Evolutionary conservation across 2,113 vertebrate species (phyloP), one percentile per base, ranked within the genome.

Genomic region (Limanda limanda): DNA sequence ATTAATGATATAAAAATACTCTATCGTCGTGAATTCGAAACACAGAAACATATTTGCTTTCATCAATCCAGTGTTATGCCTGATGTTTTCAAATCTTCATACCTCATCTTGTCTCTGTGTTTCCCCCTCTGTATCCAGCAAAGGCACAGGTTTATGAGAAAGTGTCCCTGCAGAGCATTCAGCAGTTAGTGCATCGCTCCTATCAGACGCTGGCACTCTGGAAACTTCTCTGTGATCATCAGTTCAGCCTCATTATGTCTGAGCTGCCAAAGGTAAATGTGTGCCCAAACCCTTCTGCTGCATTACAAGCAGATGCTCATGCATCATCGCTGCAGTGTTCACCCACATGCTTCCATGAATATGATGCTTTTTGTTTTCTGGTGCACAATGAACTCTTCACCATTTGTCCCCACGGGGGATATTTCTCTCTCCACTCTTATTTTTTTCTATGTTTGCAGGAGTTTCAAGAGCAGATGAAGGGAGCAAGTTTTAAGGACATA

Each of bases 221-320:
- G 98, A 99, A 98, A 69, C 93, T 99, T 54, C 95, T 99, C 1
- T 98, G 97, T 87, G 97, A 99, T 72, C 97, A 99, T 85, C 97
- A 98, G 10, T 97, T 99, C 85, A 95, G 94, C 89, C 90, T 96
- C 86, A 96, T 99, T 86, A 95, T 98, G 42, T 94, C 96, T 37
- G 97, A 98, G 73, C 95, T 99, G 85, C 97, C 96, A 55, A 98
- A 98, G 97, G 98, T 99, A 90, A 68, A 54, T 51, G 23, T 10
- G 45, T 35, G 35, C 61, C 27, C 47, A 61, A 51, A 56, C 31
- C 4, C 42, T 17, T 37, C 25, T n/a, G 5, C 35, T 31, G 37
- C 25, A 51, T 56, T 9, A n/a, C 66, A 40, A 31, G 48, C 61
- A 75, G 62, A 64, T 60, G 73, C 55, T 69, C 48, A 10, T 42